A percentile compares a stretch with the other conserved stretches of the same genome.
These are phyloP conservation scores for Periphyllus acericola DNA, from an alignment of 2,888 invertebrate species.

Conservation along the genomic window DNA sequence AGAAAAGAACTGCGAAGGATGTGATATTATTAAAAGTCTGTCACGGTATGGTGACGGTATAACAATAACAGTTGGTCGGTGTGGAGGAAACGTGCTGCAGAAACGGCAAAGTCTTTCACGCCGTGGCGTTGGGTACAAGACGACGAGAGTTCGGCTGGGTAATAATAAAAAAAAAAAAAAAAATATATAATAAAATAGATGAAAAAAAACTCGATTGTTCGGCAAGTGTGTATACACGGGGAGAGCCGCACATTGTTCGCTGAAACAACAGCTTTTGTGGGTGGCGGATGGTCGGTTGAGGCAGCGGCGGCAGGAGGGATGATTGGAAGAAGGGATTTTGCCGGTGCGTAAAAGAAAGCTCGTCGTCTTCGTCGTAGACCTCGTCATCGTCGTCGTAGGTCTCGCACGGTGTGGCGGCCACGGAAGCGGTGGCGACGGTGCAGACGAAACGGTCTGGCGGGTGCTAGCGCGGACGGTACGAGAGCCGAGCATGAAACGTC, in stretches of 20 bases:
- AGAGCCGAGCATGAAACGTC: conserved; percentile 43
- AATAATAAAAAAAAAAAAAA: neutral
- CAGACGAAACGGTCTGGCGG: neutral
- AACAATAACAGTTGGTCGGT: too few relatives aligned
- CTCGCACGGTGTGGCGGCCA: neutral
- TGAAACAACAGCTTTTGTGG: neutral
- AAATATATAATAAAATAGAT: neutral
- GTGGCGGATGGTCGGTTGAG: neutral
- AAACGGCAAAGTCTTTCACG: too few relatives aligned
- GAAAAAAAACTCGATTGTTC: neutral
- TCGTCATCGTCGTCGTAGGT: neutral
- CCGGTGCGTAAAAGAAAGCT: neutral
- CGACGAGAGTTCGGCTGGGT: neutral
- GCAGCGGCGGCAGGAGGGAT: neutral
- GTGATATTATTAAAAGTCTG: neutral
- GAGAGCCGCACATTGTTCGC: neutral
- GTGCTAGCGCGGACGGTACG: neutral
- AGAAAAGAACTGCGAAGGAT: neutral
- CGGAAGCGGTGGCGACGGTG: neutral
- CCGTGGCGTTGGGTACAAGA: too few relatives aligned
- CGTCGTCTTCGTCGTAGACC: neutral
- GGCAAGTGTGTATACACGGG: too few relatives aligned
- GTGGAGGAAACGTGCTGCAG: too few relatives aligned
- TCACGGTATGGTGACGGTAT: neutral
- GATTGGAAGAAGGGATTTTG: neutral